Evolutionary conservation across 2,113 vertebrate species (phyloP).

Genomic region (Natator depressus): DNA sequence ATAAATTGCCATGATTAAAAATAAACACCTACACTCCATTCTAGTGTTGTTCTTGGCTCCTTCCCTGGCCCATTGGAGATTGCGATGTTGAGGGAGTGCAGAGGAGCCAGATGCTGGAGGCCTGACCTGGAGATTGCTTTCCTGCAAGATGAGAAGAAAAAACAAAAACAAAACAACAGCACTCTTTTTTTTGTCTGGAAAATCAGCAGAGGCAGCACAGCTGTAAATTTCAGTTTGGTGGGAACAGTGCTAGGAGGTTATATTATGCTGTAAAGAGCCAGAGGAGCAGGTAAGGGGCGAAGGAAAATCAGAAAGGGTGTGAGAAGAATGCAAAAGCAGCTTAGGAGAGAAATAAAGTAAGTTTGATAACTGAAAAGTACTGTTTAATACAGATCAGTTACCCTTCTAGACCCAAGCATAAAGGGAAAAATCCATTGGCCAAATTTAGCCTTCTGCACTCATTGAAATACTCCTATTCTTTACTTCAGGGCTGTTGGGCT

Average conservation of each 20-base stretch:
- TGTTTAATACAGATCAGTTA: conserved; percentile 48
- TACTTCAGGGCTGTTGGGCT: background rate
- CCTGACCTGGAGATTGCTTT: conserved; percentile 99
- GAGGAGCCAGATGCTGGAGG: conserved; percentile 93
- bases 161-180: conserved; percentile 39
- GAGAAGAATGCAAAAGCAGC: background rate
- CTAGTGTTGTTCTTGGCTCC: conserved; percentile 89
- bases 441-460: background rate
- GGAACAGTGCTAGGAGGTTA: conserved; percentile 27
- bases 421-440: background rate
- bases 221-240: conserved; percentile 14
- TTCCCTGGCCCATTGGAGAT: conserved; percentile 94
- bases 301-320: background rate
- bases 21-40: conserved; percentile 93
- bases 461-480: background rate
- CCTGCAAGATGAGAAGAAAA: conserved; percentile 80
- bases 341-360: conserved; percentile 37
- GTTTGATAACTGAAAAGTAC: conserved; percentile 53
- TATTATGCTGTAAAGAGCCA: background rate
- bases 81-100: conserved; percentile 83
- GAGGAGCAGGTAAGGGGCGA: background rate
- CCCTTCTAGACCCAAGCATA: conserved; percentile 3
- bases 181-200: conserved; percentile 10
- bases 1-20: background rate
- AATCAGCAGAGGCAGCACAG: conserved; percentile 43